phyloP scores from a whole-genome alignment of 53 echinoderm and acorn worm species.

The Apostichopus leukothele region DNA sequence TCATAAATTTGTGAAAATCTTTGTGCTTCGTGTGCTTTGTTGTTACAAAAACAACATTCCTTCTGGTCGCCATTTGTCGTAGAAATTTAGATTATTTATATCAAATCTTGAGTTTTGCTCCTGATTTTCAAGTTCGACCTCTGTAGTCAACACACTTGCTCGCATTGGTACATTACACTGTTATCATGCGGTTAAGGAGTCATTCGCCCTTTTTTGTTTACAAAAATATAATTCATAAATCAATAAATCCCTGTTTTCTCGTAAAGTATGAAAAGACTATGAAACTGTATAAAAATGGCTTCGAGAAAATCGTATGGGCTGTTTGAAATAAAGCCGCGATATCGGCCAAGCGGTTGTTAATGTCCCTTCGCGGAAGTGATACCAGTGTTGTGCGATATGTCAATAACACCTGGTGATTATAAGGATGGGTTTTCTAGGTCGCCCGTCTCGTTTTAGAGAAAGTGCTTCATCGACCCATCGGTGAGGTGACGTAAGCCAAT shows the following conservation, averaged over 20 bases:
- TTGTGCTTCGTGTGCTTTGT: conserved; percentile 41
- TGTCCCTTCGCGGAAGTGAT: too few species aligned
- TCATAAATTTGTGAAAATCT: conserved; percentile 21
- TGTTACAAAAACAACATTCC: conserved; percentile 41
- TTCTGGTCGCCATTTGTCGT: conserved; percentile 30
- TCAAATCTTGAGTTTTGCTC: conserved; percentile 12
- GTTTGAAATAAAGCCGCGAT: too few species aligned
- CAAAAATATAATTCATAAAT: too few species aligned
- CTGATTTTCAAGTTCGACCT: neutral
- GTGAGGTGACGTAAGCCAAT: conserved; percentile 11
- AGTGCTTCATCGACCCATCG: conserved; percentile 28
- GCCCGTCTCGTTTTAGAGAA: neutral
- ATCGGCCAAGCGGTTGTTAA: too few species aligned
- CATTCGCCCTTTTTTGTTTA: too few species aligned
- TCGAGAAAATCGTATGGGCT: too few species aligned
- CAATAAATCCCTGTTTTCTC: too few species aligned
- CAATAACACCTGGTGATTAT: conserved; percentile 3
- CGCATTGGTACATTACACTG: too few species aligned
- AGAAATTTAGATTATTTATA: conserved; percentile 22
- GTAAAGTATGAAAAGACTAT: too few species aligned
- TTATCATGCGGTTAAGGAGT: too few species aligned
- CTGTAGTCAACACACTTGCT: too few species aligned
- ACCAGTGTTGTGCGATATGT: neutral
- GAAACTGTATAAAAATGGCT: too few species aligned
- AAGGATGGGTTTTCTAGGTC: neutral